These are phyloP conservation scores for Aspiorhynchus laticeps DNA, from an alignment of 2,113 vertebrate species.

Conservation along the genomic window DNA sequence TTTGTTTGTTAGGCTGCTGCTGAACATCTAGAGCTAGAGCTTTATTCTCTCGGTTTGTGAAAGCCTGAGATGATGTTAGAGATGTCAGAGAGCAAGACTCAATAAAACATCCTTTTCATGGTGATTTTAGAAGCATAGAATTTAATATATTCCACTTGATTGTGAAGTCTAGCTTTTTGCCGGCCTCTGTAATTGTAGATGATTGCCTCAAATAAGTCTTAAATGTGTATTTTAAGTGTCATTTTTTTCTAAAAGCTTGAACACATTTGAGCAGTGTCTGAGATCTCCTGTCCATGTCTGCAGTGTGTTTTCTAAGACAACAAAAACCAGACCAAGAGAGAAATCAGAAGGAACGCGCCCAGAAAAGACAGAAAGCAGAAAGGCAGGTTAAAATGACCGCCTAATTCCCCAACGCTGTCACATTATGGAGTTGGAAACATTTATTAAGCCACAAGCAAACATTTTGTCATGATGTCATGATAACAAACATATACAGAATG, in stretches of 20 bases:
- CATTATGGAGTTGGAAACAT: slow-evolving; percentile 9
- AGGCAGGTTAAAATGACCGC: background rate
- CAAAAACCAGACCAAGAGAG: slow-evolving; percentile 59
- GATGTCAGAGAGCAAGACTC: background rate
- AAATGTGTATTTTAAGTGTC: slow-evolving; percentile 56
- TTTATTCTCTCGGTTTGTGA: background rate
- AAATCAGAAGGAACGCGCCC: slow-evolving; percentile 61
- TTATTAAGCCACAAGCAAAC: background rate
- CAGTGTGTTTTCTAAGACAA: slow-evolving; percentile 64
- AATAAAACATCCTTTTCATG: slow-evolving; percentile 3
- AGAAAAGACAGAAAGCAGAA: slow-evolving; percentile 55
- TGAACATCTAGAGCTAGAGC: background rate
- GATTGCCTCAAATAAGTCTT: slow-evolving; percentile 69
- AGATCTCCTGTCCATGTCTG: slow-evolving; percentile 55
- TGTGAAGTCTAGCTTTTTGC: slow-evolving; percentile 62
- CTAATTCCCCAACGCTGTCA: background rate
- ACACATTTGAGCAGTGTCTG: slow-evolving; percentile 66
- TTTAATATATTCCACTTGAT: slow-evolving; percentile 46
- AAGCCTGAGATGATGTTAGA: slow-evolving; percentile 5
- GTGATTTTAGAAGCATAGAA: slow-evolving; percentile 19
- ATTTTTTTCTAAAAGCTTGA: slow-evolving; percentile 63
- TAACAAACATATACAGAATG: background rate
- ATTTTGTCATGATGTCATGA: background rate
- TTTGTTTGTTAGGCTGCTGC: background rate
- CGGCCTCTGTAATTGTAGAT: slow-evolving; percentile 65